Percentiles rank a stretch among this genome's conserved stretches.
Evolutionary conservation across 2,888 invertebrate species (phyloP).

Genomic region (Halictus quadricinctus): DNA sequence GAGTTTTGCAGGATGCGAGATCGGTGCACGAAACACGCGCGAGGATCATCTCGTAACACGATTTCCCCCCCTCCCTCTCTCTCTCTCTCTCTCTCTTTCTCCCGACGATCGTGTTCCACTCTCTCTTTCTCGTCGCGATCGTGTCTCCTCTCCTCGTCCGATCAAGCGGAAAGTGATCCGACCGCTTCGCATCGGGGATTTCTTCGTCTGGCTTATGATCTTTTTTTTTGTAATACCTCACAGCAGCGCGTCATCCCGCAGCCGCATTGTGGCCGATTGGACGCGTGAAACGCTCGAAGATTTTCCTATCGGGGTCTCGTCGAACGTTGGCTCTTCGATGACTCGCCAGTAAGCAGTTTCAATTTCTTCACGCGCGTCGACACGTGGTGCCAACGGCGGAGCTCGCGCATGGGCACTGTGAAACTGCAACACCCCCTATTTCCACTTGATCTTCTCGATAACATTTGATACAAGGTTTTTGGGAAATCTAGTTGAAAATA

Average conservation of each 20-base stretch:
- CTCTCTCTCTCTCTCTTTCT: not conserved
- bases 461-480: too few species aligned
- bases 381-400: too few species aligned
- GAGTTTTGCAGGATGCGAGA: slow-evolving; percentile 67
- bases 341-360: not conserved
- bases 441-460: too few species aligned
- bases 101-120: not conserved
- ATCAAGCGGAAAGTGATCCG: slow-evolving; percentile 27
- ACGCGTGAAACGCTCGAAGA: not conserved
- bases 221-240: not conserved
- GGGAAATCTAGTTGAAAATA: too few species aligned
- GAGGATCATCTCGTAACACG: slow-evolving; percentile 41
- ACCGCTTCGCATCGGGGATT: slow-evolving; percentile 12
- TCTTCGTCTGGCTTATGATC: not conserved
- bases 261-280: not conserved
- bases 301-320: not conserved
- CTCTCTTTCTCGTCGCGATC: not conserved
- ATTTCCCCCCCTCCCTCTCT: not conserved
- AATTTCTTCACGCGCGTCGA: too few species aligned
- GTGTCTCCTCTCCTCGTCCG: not conserved
- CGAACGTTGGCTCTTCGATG: not conserved
- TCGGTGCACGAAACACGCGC: slow-evolving; percentile 15
- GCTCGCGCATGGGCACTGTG: too few species aligned
- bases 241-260: not conserved
- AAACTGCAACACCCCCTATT: too few species aligned